A percentile compares a stretch with the other conserved stretches of the same genome.
Conservation (phyloP, 1,140 invertebrate species). For the Dendroctonus valens region DNA sequence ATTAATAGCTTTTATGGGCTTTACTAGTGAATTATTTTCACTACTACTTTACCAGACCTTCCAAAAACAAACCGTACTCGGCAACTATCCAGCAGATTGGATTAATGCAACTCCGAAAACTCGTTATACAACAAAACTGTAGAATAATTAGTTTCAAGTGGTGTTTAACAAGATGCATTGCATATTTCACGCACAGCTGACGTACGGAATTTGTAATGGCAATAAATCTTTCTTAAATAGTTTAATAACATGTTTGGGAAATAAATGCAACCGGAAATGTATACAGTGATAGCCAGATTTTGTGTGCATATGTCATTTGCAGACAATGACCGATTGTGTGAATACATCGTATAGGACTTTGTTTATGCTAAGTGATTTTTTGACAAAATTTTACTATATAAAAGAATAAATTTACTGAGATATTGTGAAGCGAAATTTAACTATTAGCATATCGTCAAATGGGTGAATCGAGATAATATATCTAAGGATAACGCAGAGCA, state of each 20-base stretch:
- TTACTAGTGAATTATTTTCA: conserved; percentile 10
- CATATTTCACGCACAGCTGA: conserved; percentile 9
- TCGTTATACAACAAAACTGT: conserved; percentile 11
- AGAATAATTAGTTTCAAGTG: conserved; percentile 16
- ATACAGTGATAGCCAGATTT: not conserved
- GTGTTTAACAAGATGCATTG: conserved; percentile 2
- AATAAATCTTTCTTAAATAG: conserved; percentile 17
- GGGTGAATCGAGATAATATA: too few species aligned
- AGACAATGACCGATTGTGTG: not conserved
- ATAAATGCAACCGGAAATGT: conserved; percentile 2
- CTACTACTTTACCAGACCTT: not conserved
- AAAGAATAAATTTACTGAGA: too few species aligned
- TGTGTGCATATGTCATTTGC: conserved; percentile 5
- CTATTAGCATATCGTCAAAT: too few species aligned
- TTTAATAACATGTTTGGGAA: conserved; percentile 9
- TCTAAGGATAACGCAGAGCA: too few species aligned
- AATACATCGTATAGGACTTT: too few species aligned
- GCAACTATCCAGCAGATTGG: conserved; percentile 7
- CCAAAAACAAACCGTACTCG: conserved; percentile 6
- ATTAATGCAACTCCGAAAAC: conserved; percentile 10
- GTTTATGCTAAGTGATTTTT: too few species aligned
- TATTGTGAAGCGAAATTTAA: too few species aligned
- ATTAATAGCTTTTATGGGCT: conserved; percentile 6
- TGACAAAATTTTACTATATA: too few species aligned
- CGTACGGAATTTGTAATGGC: conserved; percentile 5